Conservation (phyloP, 2,113 vertebrate genomes). For the Amphiprion ocellaris region DNA sequence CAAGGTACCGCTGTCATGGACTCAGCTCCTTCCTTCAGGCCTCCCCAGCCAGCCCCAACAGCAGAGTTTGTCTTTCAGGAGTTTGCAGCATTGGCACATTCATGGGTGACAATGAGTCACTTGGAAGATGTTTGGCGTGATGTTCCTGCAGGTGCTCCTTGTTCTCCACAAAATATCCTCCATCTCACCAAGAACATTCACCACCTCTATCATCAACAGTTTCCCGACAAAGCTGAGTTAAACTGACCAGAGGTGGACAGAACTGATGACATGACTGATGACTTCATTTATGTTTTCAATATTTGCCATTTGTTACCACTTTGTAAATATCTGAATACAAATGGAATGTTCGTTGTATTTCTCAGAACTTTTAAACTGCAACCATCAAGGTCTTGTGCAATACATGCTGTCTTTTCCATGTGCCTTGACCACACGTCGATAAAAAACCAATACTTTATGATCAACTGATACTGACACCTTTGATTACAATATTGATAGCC, state of each 20-base stretch:
- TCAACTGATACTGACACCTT: constrained; percentile 4
- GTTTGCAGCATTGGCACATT: constrained; percentile 84
- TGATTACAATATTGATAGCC: not conserved
- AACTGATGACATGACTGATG: not conserved
- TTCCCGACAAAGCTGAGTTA: constrained; percentile 79
- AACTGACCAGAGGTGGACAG: not conserved
- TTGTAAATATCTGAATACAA: not conserved
- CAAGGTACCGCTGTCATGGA: constrained; percentile 88
- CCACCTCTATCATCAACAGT: constrained; percentile 73
- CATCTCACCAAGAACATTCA: constrained; percentile 82
- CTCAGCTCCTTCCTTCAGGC: constrained; percentile 80
- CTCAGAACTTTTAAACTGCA: not conserved
- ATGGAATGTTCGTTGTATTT: not conserved
- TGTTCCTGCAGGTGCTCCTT: constrained; percentile 1
- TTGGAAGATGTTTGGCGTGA: constrained; percentile 68
- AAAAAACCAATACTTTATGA: not conserved
- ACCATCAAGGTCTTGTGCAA: too few species aligned
- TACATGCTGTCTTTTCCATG: not conserved
- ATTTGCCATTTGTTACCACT: not conserved
- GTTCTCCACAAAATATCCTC: constrained; percentile 72
- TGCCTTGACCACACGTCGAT: too few species aligned
- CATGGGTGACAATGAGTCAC: constrained; percentile 90
- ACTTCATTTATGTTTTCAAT: not conserved
- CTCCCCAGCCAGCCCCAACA: constrained; percentile 45
- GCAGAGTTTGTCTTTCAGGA: constrained; percentile 84